Conservation (phyloP, 2,888 invertebrate genomes). For the Watsonalla cultraria region DNA sequence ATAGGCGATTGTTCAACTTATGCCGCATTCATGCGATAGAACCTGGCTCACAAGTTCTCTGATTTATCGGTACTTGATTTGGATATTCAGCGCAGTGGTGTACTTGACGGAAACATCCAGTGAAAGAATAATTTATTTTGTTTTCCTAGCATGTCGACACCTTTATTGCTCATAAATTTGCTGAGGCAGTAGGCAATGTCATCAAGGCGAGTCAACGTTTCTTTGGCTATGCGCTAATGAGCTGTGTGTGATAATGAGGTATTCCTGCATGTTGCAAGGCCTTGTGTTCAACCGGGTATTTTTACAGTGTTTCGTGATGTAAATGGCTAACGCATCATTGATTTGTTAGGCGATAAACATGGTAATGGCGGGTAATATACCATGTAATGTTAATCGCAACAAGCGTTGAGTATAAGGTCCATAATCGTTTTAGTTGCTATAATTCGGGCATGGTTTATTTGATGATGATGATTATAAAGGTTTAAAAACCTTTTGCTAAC, state of each 20-base stretch:
- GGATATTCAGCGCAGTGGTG: slow-evolving; percentile 12
- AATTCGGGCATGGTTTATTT: too few species aligned
- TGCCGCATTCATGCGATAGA: slow-evolving; percentile 17
- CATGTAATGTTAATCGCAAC: slow-evolving; percentile 1
- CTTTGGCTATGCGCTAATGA: slow-evolving; percentile 28
- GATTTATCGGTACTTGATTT: slow-evolving; percentile 1
- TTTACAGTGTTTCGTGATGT: slow-evolving; percentile 17
- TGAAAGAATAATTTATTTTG: not conserved
- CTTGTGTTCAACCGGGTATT: slow-evolving; percentile 13
- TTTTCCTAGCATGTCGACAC: not conserved
- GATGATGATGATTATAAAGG: too few species aligned
- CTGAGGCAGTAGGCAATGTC: slow-evolving; percentile 10
- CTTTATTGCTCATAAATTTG: not conserved
- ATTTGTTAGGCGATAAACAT: slow-evolving; percentile 8
- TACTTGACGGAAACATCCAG: not conserved
- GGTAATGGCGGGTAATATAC: not conserved
- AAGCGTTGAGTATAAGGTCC: not conserved
- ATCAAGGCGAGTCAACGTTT: slow-evolving; percentile 32
- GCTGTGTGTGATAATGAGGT: slow-evolving; percentile 25
- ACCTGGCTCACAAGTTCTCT: slow-evolving; percentile 11
- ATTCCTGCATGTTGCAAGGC: slow-evolving; percentile 28
- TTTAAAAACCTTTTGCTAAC: too few species aligned
- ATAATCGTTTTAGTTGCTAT: too few species aligned
- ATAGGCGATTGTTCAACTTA: slow-evolving; percentile 44
- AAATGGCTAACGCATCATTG: slow-evolving; percentile 17